Base-by-base conservation (phyloP, 2,113 vertebrate species). In the Chloropsis cyanopogon region DNA sequence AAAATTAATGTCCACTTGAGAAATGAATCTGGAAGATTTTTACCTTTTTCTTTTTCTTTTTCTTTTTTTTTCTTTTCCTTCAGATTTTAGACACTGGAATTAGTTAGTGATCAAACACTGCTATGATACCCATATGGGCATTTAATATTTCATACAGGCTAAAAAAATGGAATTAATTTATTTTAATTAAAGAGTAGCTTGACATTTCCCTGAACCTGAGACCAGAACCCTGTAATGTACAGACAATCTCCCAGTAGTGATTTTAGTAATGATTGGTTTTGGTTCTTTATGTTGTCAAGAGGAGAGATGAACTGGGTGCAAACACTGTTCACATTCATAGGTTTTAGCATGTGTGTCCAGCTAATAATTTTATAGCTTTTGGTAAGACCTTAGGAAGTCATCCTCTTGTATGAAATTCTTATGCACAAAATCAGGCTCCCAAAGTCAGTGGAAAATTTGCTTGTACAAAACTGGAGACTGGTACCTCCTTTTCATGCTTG, bases 1-100 rank as follows among this genome's bases (percentile, higher is more conserved):
- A 92, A 97, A 97, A 94, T 84, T 49, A 92, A 41, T 3, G 7
- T 28, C 20, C 44, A 39, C 54, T 88, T 96, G 77, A 75, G 60
- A 96, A 93, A 90, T 87, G 46, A 2, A 70, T 93, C 87, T 73
- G 24, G 69, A 86, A 88, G 24, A 37, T 46, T 88, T 90, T 29
- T 61, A 44, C 14, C 10, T 23, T 10, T 25, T 44, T 15, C 7
- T 35, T 37, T 14, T 22, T 22, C 13, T 54, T 50, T 17, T 33
- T 10, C 22, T 29, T 33, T n/a, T n/a, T n/a, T 52, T 9, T 14
- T 7, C 21, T 41, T 41, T 12, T 9, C 19, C 8, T 13, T 33
- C 5, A 47, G 13, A 78, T 81, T 90, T 90, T 35, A 86, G 24
- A 33, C 6, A 22, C 8, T 49, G 23, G 20, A 54, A 47, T 88